Conservation (phyloP, 2,797 vertebrate species). For the Anomalospiza imberbis region DNA sequence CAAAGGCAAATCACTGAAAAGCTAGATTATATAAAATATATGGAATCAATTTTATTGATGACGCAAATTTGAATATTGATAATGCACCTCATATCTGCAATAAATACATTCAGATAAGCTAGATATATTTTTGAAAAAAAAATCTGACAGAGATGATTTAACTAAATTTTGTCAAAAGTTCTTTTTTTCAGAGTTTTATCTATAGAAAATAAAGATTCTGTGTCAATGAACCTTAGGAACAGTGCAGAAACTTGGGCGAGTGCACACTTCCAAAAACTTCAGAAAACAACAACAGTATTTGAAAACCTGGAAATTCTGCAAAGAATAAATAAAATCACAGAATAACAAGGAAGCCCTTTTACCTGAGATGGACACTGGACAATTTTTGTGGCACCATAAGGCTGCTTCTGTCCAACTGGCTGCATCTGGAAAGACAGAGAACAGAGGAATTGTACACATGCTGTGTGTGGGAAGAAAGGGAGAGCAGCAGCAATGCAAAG, state of each 20-base stretch:
- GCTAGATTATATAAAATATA: neutral
- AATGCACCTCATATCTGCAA: neutral
- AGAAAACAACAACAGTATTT: neutral
- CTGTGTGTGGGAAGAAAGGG: neutral
- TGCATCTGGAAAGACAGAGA: conserved; percentile 64
- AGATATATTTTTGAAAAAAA: neutral
- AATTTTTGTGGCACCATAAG: neutral
- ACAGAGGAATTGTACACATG: neutral
- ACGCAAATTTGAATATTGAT: neutral
- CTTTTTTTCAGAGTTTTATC: neutral
- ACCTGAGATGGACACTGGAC: conserved; percentile 73
- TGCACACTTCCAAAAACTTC: neutral
- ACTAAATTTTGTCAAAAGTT: neutral
- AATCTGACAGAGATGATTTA: neutral
- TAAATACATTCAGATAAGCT: neutral
- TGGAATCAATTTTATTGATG: neutral
- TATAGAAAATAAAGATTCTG: neutral
- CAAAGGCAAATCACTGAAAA: neutral
- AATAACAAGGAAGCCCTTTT: neutral
- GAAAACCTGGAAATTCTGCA: neutral
- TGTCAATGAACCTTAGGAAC: neutral
- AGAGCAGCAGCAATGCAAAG: neutral
- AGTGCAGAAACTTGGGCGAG: neutral
- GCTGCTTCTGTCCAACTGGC: conserved; percentile 63
- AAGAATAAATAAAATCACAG: neutral